Evolutionary conservation across 2,113 vertebrate genomes (phyloP).

Genomic region (Phalacrocorax carbo): DNA sequence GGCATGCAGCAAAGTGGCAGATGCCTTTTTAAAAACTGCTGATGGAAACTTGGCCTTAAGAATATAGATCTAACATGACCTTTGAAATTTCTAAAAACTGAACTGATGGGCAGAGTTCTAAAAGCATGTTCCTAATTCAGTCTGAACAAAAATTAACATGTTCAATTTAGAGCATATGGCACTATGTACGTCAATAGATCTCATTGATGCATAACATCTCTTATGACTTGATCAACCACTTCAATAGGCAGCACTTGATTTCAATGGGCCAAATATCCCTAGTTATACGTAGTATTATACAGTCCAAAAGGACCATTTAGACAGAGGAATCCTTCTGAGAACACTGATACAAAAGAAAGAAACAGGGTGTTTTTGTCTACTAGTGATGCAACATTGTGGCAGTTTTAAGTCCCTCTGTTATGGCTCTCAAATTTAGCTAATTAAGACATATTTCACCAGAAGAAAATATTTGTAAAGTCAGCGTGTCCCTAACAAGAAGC

Average conservation of each 20-base stretch:
- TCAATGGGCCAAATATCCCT: neutral
- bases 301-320: neutral
- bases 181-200: neutral
- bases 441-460: slow-evolving; percentile 68
- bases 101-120: neutral
- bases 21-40: neutral
- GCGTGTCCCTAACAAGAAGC: slow-evolving; percentile 41
- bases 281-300: neutral
- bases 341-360: slow-evolving; percentile 30
- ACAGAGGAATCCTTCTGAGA: neutral
- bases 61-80: neutral
- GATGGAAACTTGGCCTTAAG: neutral
- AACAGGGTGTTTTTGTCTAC: slow-evolving; percentile 38
- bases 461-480: slow-evolving; percentile 63
- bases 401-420: slow-evolving; percentile 11
- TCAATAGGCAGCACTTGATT: neutral
- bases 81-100: slow-evolving; percentile 20
- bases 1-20: neutral
- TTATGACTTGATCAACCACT: neutral
- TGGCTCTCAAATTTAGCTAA: slow-evolving; percentile 57
- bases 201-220: neutral
- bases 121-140: neutral
- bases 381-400: slow-evolving; percentile 28
- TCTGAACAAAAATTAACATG: neutral
- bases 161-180: neutral